A percentile compares a stretch with the other conserved stretches of the same genome.
Conservation (phyloP, 2,888 invertebrate genomes). For the Limnephilus lunatus region DNA sequence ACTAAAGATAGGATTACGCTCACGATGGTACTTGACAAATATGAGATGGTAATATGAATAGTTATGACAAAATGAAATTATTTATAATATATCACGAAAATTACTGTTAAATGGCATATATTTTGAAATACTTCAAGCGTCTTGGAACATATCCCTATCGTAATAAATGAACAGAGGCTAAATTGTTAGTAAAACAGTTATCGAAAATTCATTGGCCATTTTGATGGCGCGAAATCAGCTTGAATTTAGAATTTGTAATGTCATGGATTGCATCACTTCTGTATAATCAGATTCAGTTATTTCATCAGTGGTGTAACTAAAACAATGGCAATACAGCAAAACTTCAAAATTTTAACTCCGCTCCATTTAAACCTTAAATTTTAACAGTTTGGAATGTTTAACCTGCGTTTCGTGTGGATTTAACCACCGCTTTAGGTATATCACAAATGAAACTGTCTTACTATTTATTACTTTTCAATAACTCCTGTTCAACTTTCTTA, state of each 20-base stretch:
- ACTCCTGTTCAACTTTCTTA: not conserved
- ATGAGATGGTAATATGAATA: constrained; percentile 10
- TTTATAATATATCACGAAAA: not conserved
- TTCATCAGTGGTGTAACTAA: not conserved
- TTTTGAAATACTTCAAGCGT: not conserved
- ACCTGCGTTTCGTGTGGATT: not conserved
- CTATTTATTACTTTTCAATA: not conserved
- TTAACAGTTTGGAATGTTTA: not conserved
- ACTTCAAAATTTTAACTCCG: too few relatives aligned
- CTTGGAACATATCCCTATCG: not conserved
- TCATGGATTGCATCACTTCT: not conserved
- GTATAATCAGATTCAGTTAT: not conserved
- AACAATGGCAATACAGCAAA: not conserved
- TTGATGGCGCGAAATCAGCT: not conserved
- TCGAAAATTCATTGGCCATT: not conserved
- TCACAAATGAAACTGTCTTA: not conserved
- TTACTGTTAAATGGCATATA: constrained; percentile 2
- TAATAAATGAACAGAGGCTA: not conserved
- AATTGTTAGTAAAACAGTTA: not conserved
- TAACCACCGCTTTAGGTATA: not conserved
- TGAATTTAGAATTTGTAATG: not conserved
- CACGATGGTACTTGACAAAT: not conserved
- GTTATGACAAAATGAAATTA: constrained; percentile 9
- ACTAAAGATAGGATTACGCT: not conserved
- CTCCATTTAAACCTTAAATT: not conserved